Evolutionary conservation across 1,140 invertebrate species (phyloP).

Genomic region (Apis dorsata): DNA sequence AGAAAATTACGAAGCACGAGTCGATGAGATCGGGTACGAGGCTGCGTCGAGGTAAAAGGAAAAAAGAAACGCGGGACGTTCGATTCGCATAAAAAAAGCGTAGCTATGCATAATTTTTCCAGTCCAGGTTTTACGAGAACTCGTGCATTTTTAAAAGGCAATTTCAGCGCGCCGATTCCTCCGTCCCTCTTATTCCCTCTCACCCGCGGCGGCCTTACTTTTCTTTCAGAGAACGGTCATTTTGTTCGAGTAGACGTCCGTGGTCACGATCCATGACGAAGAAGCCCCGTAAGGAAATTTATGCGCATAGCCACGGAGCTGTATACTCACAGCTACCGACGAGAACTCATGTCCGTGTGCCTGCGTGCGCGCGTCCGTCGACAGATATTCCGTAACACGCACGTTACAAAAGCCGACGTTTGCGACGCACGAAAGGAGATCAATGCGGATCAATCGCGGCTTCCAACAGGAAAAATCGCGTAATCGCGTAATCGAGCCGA

Average conservation of each 20-base stretch:
- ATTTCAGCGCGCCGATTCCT: conserved; percentile 24
- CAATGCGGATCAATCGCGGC: background rate
- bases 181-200: background rate
- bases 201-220: background rate
- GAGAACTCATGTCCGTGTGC: conserved; percentile 13
- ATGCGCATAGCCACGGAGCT: conserved; percentile 48
- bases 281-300: conserved; percentile 64
- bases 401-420: conserved; percentile 1
- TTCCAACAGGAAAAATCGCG: background rate
- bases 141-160: conserved; percentile 44
- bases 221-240: conserved; percentile 48
- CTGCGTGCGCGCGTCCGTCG: background rate
- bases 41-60: background rate
- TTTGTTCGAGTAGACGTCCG: conserved; percentile 52
- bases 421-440: conserved; percentile 22
- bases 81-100: conserved; percentile 26
- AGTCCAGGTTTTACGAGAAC: conserved; percentile 36
- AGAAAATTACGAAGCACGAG: background rate
- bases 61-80: conserved; percentile 18
- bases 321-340: conserved; percentile 25
- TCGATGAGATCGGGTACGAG: background rate
- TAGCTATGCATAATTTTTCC: conserved; percentile 38
- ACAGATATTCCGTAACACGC: conserved; percentile 30
- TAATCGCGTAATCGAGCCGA: conserved; percentile 9
- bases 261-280: conserved; percentile 52